These are phyloP conservation scores for Enteromius fasciolatus DNA, from an alignment of 2,797 vertebrate species.

Conservation along the genomic window DNA sequence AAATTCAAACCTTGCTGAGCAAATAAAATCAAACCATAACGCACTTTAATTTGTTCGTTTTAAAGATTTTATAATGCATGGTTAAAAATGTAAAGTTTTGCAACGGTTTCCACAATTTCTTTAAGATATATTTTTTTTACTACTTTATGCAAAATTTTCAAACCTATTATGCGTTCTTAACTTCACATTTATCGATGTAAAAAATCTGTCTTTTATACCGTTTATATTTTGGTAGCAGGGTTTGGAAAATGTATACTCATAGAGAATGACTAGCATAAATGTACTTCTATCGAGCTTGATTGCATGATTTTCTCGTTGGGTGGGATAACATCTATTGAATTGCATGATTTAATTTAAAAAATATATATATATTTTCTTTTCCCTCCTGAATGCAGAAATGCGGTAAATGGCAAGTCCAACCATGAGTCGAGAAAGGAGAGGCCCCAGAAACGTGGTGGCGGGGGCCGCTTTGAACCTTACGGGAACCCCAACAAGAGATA, in stretches of 20 bases:
- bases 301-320: neutral
- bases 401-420: conserved; percentile 84
- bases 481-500: conserved; percentile 84
- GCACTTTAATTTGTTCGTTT: neutral
- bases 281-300: neutral
- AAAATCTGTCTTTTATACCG: neutral
- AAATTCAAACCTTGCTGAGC: neutral
- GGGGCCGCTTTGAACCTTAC: conserved; percentile 89
- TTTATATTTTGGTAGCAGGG: neutral
- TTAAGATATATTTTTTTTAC: too few species aligned
- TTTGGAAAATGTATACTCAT: too few species aligned
- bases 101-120: neutral
- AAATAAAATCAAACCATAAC: neutral
- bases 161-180: neutral
- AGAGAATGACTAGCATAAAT: neutral
- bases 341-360: neutral
- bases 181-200: neutral
- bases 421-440: conserved; percentile 91
- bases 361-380: neutral
- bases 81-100: neutral
- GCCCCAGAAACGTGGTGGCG: conserved; percentile 88
- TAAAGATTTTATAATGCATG: neutral
- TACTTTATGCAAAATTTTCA: neutral
- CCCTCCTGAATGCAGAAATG: conserved; percentile 67
- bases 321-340: neutral